phyloP scores from a whole-genome alignment of 2,113 vertebrate genomes.

The Nerophis ophidion region DNA sequence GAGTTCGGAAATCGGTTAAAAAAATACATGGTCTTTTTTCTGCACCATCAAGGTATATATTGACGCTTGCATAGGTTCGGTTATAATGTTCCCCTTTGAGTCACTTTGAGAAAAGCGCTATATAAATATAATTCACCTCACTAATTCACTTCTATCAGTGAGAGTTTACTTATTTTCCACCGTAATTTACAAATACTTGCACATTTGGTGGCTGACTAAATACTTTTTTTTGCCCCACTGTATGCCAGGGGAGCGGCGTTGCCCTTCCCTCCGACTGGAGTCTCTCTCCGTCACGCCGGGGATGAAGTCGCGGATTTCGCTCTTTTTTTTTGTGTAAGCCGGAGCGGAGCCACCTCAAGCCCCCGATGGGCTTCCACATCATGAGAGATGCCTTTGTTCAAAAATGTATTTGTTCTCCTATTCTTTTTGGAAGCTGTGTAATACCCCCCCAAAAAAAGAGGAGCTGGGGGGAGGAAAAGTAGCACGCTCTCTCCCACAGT shows the following conservation, averaged over 20 bases:
- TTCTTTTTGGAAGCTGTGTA: conserved; percentile 72
- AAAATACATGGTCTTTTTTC: too few relatives aligned
- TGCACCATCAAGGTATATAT: too few relatives aligned
- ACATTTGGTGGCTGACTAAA: too few relatives aligned
- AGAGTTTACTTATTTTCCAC: too few relatives aligned
- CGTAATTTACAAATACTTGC: too few relatives aligned
- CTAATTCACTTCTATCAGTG: too few relatives aligned
- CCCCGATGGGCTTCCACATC: conserved; percentile 59
- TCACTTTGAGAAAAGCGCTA: too few relatives aligned
- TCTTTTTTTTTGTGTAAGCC: conserved; percentile 50
- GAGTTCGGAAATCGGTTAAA: too few relatives aligned
- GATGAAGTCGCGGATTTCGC: conserved; percentile 44
- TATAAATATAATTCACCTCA: too few relatives aligned
- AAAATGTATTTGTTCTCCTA: conserved; percentile 76
- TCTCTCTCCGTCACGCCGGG: conserved; percentile 37
- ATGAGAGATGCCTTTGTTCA: conserved; percentile 70
- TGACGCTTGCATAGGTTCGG: too few relatives aligned
- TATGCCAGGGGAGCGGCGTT: conserved; percentile 37
- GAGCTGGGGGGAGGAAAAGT: conserved; percentile 40
- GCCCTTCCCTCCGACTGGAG: conserved; percentile 40
- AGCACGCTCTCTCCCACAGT: conserved; percentile 38
- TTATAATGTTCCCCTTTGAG: too few relatives aligned
- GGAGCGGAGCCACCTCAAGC: conserved; percentile 62
- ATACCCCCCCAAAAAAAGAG: conserved; percentile 53
- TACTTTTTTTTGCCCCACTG: too few relatives aligned